A percentile compares a stretch with the other conserved stretches of the same genome.
phyloP scores from a whole-genome alignment of 2,113 vertebrate species.

The Oreocharis arfaki region DNA sequence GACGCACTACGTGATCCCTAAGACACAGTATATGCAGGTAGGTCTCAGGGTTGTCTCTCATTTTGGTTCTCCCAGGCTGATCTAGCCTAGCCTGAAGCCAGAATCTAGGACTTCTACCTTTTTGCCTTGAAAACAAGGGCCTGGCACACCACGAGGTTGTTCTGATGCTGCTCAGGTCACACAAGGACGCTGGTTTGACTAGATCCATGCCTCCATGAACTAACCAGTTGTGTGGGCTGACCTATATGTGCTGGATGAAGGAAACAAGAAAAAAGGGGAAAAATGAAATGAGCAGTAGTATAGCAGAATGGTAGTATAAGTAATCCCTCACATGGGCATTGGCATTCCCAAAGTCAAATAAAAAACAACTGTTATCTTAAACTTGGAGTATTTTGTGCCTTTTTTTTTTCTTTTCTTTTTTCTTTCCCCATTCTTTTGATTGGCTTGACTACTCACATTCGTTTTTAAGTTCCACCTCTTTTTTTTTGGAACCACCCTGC shows the following conservation, averaged over 20 bases:
- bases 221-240: neutral
- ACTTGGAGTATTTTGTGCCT: neutral
- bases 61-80: neutral
- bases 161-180: neutral
- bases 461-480: neutral
- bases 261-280: neutral
- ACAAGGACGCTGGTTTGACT: neutral
- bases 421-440: neutral
- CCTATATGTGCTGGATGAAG: neutral
- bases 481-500: neutral
- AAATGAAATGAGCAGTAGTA: neutral
- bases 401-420: neutral
- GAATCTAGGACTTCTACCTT: neutral
- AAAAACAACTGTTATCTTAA: neutral
- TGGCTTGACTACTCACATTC: neutral
- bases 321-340: neutral
- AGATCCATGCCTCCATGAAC: neutral
- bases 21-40: neutral
- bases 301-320: neutral
- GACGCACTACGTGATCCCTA: neutral
- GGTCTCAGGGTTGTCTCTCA: neutral
- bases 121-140: neutral
- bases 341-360: neutral
- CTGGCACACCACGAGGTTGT: neutral
- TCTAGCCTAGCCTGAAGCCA: neutral